Conservation (phyloP, 2,888 invertebrate genomes). For the Tetragonisca angustula region DNA sequence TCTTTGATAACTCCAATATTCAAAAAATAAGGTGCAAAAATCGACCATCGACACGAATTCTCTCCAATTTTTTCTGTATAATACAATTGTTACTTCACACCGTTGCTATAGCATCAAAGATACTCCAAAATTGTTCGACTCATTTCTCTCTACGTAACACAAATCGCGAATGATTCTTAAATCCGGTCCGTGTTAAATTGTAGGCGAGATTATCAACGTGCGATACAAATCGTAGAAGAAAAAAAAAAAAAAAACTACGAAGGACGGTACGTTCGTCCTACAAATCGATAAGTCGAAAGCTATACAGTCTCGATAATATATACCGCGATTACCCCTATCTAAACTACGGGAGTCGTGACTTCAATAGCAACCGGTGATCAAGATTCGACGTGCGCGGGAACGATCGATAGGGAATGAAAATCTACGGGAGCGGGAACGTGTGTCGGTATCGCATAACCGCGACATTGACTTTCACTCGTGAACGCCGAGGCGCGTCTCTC, state of each 20-base stretch:
- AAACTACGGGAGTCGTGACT: slow-evolving; percentile 11
- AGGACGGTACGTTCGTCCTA: neutral
- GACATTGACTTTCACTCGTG: slow-evolving; percentile 58
- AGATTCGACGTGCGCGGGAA: slow-evolving; percentile 29
- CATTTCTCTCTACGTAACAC: no score
- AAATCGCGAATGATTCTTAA: no score
- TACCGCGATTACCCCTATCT: slow-evolving; percentile 1
- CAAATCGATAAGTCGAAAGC: neutral
- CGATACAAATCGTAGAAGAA: no score
- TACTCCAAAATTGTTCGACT: no score
- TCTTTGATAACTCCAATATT: no score
- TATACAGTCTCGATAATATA: neutral
- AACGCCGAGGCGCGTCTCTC: slow-evolving; percentile 16
- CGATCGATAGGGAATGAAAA: slow-evolving; percentile 54
- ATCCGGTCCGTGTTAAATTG: neutral
- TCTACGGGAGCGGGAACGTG: slow-evolving; percentile 65
- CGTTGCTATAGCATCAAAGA: no score
- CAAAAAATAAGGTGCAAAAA: no score
- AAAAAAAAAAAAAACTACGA: no score
- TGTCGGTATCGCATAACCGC: slow-evolving; percentile 30
- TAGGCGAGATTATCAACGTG: neutral
- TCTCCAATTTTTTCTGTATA: no score
- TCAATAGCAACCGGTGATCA: slow-evolving; percentile 27
- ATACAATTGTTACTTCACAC: no score
- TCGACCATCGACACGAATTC: no score